Percentiles rank a stretch among this genome's conserved stretches.
Conservation (phyloP, 2,888 invertebrate species). For the Harmothoe impar region DNA sequence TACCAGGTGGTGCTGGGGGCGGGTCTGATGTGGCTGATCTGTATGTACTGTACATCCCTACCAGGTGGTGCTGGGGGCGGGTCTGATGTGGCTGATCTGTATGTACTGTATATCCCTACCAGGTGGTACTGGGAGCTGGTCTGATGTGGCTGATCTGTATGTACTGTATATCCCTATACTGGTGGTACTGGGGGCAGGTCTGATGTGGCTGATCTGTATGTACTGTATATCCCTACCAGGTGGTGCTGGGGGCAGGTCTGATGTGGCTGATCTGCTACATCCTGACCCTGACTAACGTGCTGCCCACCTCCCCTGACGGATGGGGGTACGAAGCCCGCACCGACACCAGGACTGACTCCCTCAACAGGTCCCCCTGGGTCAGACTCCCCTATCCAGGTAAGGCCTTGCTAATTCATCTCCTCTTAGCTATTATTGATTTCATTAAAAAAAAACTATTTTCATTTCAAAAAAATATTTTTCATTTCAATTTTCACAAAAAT, state of each 20-base stretch:
- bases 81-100: too few species aligned
- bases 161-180: too few species aligned
- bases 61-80: too few species aligned
- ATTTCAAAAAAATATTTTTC: background rate
- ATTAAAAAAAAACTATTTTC: background rate
- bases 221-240: too few species aligned
- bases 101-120: too few species aligned
- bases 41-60: too few species aligned
- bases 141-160: too few species aligned
- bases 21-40: too few species aligned
- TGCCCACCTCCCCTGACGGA: slow-evolving; percentile 83
- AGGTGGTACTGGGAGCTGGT: too few species aligned
- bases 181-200: too few species aligned
- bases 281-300: slow-evolving; percentile 78
- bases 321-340: slow-evolving; percentile 82
- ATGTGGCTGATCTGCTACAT: slow-evolving; percentile 81
- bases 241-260: slow-evolving; percentile 77
- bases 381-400: slow-evolving; percentile 86
- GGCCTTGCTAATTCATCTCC: background rate
- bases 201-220: too few species aligned
- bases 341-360: slow-evolving; percentile 76
- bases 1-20: too few species aligned
- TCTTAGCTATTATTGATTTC: background rate
- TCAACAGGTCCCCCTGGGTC: slow-evolving; percentile 81
- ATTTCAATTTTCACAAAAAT: background rate